Evolutionary conservation across 2,113 vertebrate genomes (phyloP).

Genomic region (Elephantulus edwardii): DNA sequence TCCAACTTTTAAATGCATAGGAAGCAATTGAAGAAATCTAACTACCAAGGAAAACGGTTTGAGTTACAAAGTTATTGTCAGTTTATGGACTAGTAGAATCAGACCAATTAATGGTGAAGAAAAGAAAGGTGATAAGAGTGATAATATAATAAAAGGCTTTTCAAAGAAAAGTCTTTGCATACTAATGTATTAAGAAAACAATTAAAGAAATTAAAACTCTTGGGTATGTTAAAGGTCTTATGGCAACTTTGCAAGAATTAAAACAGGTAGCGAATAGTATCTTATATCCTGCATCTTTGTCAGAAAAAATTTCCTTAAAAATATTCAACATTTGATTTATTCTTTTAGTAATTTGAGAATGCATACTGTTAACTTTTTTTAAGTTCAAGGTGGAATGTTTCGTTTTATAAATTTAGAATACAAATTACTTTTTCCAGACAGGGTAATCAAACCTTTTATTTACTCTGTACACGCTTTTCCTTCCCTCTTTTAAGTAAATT

Average conservation of each 20-base stretch:
- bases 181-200: neutral
- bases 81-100: neutral
- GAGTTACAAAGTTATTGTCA: neutral
- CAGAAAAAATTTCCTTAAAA: constrained; percentile 20
- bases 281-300: neutral
- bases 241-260: neutral
- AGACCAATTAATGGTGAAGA: neutral
- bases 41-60: too few relatives aligned
- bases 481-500: constrained; percentile 17
- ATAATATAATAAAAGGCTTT: neutral
- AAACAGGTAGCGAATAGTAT: neutral
- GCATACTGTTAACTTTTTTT: too few relatives aligned
- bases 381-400: constrained; percentile 2
- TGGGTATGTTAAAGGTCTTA: neutral
- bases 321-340: neutral
- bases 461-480: neutral
- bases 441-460: constrained; percentile 1
- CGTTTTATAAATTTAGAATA: constrained; percentile 17
- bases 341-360: too few relatives aligned
- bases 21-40: too few relatives aligned
- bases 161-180: neutral
- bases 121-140: neutral
- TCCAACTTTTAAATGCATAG: too few relatives aligned
- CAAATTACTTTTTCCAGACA: neutral
- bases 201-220: neutral